phyloP scores from a whole-genome alignment of 2,113 vertebrate genomes.

The Lagenorhynchus albirostris region DNA sequence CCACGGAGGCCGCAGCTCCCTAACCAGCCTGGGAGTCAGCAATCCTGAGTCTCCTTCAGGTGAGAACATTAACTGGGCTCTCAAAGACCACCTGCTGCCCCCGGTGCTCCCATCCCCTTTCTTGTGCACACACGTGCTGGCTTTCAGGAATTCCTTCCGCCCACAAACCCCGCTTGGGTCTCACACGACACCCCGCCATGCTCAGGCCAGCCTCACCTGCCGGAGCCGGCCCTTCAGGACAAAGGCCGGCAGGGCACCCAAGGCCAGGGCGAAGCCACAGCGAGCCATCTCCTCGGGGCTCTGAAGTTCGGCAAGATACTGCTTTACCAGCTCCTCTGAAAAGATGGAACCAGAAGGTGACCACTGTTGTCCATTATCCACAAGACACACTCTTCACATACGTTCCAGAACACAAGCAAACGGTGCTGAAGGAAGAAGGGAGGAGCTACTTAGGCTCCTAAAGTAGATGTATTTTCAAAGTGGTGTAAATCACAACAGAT shows the following conservation, averaged over 20 bases:
- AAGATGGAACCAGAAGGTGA: background rate
- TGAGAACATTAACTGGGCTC: accelerated
- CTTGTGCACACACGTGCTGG: accelerated
- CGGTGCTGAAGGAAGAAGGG: accelerated
- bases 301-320: slow-evolving; percentile 86
- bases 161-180: accelerated
- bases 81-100: background rate
- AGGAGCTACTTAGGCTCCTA: accelerated
- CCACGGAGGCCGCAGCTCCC: background rate
- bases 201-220: slow-evolving; percentile 83
- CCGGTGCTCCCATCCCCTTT: background rate
- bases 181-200: background rate
- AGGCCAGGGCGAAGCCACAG: slow-evolving; percentile 91
- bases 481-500: accelerated
- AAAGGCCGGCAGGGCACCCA: slow-evolving; percentile 90
- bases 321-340: slow-evolving; percentile 86
- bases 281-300: slow-evolving; percentile 89
- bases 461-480: background rate
- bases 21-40: background rate
- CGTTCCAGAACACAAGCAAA: background rate
- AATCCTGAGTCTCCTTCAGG: accelerated
- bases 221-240: slow-evolving; percentile 88
- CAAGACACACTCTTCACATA: accelerated
- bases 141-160: background rate
- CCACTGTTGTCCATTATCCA: background rate